Evolutionary conservation across 2,797 vertebrate species (phyloP).

Genomic region (Hipposideros larvatus): DNA sequence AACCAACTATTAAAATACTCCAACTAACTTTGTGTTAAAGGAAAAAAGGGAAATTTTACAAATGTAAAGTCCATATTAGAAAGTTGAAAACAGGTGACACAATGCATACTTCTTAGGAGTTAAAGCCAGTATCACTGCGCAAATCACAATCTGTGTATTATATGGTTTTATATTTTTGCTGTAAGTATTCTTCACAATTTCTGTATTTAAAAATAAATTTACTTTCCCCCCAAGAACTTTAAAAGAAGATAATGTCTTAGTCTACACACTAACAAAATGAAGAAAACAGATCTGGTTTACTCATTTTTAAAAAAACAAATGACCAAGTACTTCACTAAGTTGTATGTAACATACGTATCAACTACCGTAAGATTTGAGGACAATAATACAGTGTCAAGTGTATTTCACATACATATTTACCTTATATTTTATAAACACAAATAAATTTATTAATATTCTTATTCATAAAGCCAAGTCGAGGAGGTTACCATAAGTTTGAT

Average conservation of each 20-base stretch:
- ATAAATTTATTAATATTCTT: constrained; percentile 83
- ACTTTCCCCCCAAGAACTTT: constrained; percentile 46
- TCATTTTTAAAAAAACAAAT: constrained; percentile 54
- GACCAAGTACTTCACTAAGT: constrained; percentile 55
- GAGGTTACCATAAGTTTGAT: constrained; percentile 82
- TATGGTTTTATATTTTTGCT: constrained; percentile 39
- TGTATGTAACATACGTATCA: constrained; percentile 66
- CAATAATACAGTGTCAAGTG: constrained; percentile 59
- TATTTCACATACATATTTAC: constrained; percentile 56
- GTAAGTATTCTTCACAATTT: constrained; percentile 62
- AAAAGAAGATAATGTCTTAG: constrained; percentile 55
- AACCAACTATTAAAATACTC: constrained; percentile 31
- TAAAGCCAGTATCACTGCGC: constrained; percentile 55
- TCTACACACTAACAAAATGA: constrained; percentile 41
- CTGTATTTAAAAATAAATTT: constrained; percentile 51
- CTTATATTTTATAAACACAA: constrained; percentile 70
- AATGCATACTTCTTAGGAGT: constrained; percentile 67
- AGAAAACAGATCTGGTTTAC: constrained; percentile 52
- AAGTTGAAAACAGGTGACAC: constrained; percentile 56
- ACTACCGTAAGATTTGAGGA: constrained; percentile 46
- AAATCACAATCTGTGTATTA: constrained; percentile 72
- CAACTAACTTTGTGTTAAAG: constrained; percentile 52
- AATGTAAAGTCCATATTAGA: constrained; percentile 42
- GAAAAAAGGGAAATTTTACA: constrained; percentile 52
- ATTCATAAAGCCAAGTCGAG: constrained; percentile 86